Percentiles rank a stretch among this genome's conserved stretches.
phyloP scores from a whole-genome alignment of 1,140 invertebrate genomes.

The Antheraea pernyi region DNA sequence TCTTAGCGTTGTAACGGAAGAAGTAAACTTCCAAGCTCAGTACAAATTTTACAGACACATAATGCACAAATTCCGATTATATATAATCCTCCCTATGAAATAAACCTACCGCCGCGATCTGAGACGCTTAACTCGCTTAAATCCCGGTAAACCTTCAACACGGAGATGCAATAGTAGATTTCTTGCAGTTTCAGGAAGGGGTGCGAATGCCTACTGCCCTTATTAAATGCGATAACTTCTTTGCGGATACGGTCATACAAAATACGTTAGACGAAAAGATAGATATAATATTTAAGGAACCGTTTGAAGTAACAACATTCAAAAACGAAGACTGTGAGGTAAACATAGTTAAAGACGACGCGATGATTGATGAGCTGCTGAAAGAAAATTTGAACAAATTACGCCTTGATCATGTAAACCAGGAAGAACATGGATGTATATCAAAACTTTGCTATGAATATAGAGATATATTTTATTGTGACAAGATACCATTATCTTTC shows the following conservation, averaged over 20 bases:
- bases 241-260: constrained; percentile 16
- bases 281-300: constrained; percentile 14
- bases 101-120: constrained; percentile 13
- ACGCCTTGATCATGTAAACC: constrained; percentile 29
- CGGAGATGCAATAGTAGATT: constrained; percentile 17
- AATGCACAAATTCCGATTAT: constrained; percentile 21
- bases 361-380: constrained; percentile 10
- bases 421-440: constrained; percentile 28
- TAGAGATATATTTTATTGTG: constrained; percentile 37
- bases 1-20: not conserved
- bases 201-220: constrained; percentile 19
- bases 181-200: constrained; percentile 12
- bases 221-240: constrained; percentile 14
- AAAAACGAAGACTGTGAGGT: constrained; percentile 9
- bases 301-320: constrained; percentile 8
- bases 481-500: constrained; percentile 30
- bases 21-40: constrained; percentile 1
- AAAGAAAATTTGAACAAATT: constrained; percentile 30
- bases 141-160: constrained; percentile 16
- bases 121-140: constrained; percentile 19
- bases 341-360: not conserved
- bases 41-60: constrained; percentile 17
- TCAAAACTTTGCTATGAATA: constrained; percentile 32
- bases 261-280: constrained; percentile 11
- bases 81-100: constrained; percentile 18